phyloP scores from a whole-genome alignment of 1,140 invertebrate species.

The Meteorus sp. region DNA sequence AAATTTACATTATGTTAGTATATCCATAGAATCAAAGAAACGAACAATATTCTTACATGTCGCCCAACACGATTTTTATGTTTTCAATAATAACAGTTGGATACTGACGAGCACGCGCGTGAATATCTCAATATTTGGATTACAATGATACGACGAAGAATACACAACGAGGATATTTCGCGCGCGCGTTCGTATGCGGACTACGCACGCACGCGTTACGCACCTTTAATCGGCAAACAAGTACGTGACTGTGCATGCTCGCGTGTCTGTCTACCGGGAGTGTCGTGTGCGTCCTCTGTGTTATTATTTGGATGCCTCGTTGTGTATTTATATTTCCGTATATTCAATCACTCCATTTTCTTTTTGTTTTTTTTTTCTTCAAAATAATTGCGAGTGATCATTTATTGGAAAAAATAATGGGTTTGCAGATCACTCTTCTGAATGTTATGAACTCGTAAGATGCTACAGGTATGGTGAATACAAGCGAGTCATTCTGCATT shows the following conservation, averaged over 20 bases:
- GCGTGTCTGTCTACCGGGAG: conserved; percentile 15
- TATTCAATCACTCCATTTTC: not conserved
- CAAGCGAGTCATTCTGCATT: too few relatives aligned
- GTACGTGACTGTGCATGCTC: conserved; percentile 23
- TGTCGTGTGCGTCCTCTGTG: conserved; percentile 1
- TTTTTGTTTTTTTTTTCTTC: too few relatives aligned
- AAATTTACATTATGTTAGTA: too few relatives aligned
- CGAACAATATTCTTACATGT: not conserved
- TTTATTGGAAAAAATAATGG: too few relatives aligned
- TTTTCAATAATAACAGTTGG: not conserved
- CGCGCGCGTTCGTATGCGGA: conserved; percentile 15
- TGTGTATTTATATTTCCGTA: not conserved
- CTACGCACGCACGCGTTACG: conserved; percentile 24
- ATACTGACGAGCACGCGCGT: not conserved
- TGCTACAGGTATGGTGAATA: too few relatives aligned
- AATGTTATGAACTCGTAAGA: too few relatives aligned
- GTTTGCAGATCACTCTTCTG: too few relatives aligned
- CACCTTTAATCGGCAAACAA: conserved; percentile 22
- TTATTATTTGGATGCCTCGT: not conserved
- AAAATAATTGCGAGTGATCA: too few relatives aligned
- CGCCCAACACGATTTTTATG: not conserved
- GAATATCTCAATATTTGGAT: conserved; percentile 6
- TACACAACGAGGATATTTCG: conserved; percentile 5
- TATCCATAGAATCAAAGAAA: too few relatives aligned
- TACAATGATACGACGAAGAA: not conserved